These are phyloP conservation scores for Crocidura indochinensis DNA, from an alignment of 2,797 vertebrate genomes.

Conservation along the genomic window DNA sequence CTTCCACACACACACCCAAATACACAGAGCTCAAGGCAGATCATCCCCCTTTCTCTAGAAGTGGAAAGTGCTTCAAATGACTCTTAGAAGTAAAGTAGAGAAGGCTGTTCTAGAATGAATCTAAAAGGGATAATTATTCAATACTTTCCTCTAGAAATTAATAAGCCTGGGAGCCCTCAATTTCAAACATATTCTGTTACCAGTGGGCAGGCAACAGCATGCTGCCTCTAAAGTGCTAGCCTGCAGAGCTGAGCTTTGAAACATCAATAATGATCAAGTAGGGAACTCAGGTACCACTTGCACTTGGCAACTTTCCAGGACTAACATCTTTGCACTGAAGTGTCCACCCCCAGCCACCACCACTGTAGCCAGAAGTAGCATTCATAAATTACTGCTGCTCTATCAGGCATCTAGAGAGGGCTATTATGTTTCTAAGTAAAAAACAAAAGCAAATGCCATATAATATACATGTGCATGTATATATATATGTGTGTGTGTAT, in stretches of 20 bases:
- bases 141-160: neutral
- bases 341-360: too few relatives aligned
- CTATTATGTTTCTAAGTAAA: neutral
- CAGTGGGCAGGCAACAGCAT: neutral
- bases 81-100: neutral
- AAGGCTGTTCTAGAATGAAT: slow-evolving; percentile 23
- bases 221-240: neutral
- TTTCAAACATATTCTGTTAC: too few relatives aligned
- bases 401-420: neutral
- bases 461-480: neutral
- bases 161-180: neutral
- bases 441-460: neutral
- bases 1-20: neutral
- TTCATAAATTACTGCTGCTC: neutral
- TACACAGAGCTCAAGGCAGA: neutral
- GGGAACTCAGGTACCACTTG: neutral
- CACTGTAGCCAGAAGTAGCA: neutral
- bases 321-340: slow-evolving; percentile 2
- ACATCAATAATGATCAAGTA: fast-evolving
- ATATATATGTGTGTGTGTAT: too few relatives aligned
- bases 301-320: neutral
- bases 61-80: neutral
- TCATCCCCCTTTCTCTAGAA: neutral
- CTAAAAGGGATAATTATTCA: neutral
- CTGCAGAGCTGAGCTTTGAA: neutral